Conservation (phyloP, 2,113 vertebrate genomes). For the Tragelaphus scriptus region DNA sequence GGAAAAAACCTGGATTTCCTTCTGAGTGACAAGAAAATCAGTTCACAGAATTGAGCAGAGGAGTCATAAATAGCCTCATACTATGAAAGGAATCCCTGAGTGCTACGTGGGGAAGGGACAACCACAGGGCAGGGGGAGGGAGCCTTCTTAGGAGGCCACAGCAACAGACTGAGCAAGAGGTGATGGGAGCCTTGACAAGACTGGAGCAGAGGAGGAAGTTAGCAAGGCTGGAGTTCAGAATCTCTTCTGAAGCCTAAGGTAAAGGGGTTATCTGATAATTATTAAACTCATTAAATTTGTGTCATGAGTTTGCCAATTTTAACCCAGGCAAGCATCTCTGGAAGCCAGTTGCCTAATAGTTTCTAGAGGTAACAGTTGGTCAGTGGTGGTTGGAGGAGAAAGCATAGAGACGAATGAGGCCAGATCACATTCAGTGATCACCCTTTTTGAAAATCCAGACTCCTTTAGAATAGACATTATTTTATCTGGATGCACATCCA, state of each 20-base stretch:
- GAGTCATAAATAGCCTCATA: not conserved
- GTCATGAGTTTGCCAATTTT: not conserved
- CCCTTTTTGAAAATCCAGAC: not conserved
- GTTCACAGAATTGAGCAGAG: not conserved
- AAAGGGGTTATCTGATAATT: too few species aligned
- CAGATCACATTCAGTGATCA: not conserved
- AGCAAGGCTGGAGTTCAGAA: not conserved
- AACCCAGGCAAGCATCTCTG: not conserved
- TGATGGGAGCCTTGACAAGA: accelerated
- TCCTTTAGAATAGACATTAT: not conserved
- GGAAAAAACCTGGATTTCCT: not conserved
- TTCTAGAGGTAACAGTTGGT: not conserved
- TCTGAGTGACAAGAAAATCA: not conserved
- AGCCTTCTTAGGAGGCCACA: accelerated
- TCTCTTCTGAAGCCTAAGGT: not conserved
- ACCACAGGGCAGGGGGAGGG: not conserved
- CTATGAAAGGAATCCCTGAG: not conserved
- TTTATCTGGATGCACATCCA: not conserved
- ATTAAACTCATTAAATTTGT: not conserved
- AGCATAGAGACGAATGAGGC: too few species aligned
- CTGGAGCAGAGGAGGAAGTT: accelerated
- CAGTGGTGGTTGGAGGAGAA: not conserved
- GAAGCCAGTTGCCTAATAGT: not conserved
- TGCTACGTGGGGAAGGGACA: too few species aligned
- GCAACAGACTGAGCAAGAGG: too few species aligned